These are phyloP conservation scores for Elephas maximus DNA, from an alignment of 2,113 vertebrate genomes.

Conservation along the genomic window DNA sequence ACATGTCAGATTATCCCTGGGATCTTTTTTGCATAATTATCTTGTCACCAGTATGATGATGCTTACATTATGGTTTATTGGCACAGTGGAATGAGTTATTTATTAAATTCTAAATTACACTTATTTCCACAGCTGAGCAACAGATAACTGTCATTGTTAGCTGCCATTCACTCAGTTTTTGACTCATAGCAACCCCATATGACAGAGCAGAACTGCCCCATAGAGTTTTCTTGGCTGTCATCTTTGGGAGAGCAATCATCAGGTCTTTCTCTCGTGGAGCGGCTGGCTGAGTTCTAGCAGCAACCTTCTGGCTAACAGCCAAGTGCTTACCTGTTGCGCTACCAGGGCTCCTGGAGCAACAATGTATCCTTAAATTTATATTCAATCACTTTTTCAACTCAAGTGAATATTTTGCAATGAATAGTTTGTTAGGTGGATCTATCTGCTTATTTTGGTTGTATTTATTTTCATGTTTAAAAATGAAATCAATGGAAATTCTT, in stretches of 20 bases:
- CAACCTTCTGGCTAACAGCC: not conserved
- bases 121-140: not conserved
- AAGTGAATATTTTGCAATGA: slow-evolving; percentile 8
- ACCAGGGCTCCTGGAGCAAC: not conserved
- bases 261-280: not conserved
- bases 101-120: slow-evolving; percentile 30
- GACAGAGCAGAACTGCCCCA: not conserved
- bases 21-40: not conserved
- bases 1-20: not conserved
- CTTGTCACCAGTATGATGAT: not conserved
- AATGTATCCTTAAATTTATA: not conserved
- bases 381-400: not conserved
- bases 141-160: no score
- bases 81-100: not conserved
- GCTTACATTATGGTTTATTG: not conserved
- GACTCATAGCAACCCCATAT: not conserved
- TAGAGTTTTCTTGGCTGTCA: no score
- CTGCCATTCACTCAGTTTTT: not conserved
- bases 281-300: not conserved
- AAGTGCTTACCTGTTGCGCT: not conserved
- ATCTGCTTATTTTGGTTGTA: not conserved
- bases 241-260: not conserved
- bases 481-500: slow-evolving; percentile 8
- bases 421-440: not conserved
- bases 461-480: slow-evolving; percentile 47